Evolutionary conservation across 2,888 invertebrate genomes (phyloP).

Genomic region (Brenthis hecate): DNA sequence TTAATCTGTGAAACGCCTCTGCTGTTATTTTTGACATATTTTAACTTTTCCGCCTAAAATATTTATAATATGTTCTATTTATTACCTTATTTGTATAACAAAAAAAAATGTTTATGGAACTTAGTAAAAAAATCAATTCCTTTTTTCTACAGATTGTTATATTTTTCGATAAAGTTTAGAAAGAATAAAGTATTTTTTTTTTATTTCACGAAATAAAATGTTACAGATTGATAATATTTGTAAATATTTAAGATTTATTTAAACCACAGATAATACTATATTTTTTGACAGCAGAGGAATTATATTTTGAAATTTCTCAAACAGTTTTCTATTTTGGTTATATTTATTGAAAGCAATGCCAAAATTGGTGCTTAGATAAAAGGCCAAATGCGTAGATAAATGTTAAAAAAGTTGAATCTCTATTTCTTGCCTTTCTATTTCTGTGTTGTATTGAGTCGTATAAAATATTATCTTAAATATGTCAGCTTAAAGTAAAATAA

Average conservation of each 20-base stretch:
- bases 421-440: conserved; percentile 19
- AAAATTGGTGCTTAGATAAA: conserved; percentile 60
- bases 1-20: conserved; percentile 31
- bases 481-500: too few species aligned
- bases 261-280: conserved; percentile 10
- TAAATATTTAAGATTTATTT: not conserved
- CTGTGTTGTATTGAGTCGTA: conserved; percentile 24
- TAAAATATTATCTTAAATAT: not conserved
- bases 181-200: not conserved
- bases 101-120: not conserved
- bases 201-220: not conserved
- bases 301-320: conserved; percentile 22
- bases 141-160: conserved; percentile 5
- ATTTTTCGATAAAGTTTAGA: conserved; percentile 16
- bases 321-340: conserved; percentile 26
- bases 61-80: not conserved
- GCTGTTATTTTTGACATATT: conserved; percentile 23
- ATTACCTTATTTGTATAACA: not conserved
- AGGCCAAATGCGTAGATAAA: conserved; percentile 52
- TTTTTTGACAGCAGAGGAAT: conserved; percentile 43
- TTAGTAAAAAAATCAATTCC: not conserved
- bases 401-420: conserved; percentile 30
- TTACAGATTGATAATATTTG: conserved; percentile 7
- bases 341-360: conserved; percentile 53
- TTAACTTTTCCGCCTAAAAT: conserved; percentile 14